Evolutionary conservation across 2,113 vertebrate species (phyloP), one percentile per base, ranked within the genome.

Genomic region (Narcine bancroftii): DNA sequence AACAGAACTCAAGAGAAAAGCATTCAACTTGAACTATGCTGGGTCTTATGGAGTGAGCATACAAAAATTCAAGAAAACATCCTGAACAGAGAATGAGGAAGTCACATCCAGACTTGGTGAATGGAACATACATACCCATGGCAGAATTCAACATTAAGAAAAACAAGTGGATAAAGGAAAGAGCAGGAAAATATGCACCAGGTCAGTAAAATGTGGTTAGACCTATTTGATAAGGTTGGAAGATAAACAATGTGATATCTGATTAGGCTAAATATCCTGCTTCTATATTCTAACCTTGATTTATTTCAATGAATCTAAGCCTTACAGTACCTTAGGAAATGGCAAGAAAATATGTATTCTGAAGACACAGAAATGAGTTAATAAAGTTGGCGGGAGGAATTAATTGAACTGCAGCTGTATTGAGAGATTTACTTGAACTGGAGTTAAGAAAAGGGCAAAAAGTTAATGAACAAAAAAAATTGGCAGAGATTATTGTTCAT

Each of bases 351-450:
- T 47, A 26, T 69, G 71, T 11, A 53, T 91, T 26, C 39, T 47
- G 39, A 66, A 91, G 17, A 89, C 66, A 91, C 42, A 39, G 26
- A 91, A 66, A 29, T 47, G 60, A 65, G 63, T 47, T 69, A 13
- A 13, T 11, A 29, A 26, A 69, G 42, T 3, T 65, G 36, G 17
- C 47, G 63, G 33, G 65, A 69, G 24, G 65, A 69, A 89, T 66
- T 45, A 69, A 47, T 91, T 69, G 33, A 87, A 53, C 42, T 69
- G 89, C 39, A 33, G 65, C 42, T 26, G 75, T 91, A 1, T 47
- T 29, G 65, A 17, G 83, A 69, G 63, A 69, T 91, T 91, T 69
- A 91, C 63, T 91, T 71, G 65, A 91, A 91, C 89, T 87, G 13
- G 63, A 91, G 29, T 91, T 69, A 91, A 69, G 42, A 39, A 91